phyloP scores from a whole-genome alignment of 1,140 invertebrate genomes.

The Prorops nasuta region DNA sequence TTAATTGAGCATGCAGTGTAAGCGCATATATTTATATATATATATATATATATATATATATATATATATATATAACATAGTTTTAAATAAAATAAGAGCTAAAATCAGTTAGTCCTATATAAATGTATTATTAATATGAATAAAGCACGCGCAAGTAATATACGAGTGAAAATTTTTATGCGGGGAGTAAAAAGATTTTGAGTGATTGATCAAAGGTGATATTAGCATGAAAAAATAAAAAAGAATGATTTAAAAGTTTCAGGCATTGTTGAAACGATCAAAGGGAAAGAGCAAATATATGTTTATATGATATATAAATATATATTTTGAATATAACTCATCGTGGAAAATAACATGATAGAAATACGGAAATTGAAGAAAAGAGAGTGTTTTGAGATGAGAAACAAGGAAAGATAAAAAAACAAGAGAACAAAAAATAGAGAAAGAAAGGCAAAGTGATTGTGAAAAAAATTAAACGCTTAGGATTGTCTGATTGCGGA shows the following conservation, averaged over 20 bases:
- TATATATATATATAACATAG: no score
- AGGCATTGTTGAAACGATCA: conserved; percentile 57
- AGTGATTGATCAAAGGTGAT: conserved; percentile 27
- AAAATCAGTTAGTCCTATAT: background rate
- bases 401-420: background rate
- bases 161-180: conserved; percentile 28
- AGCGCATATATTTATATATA: no score
- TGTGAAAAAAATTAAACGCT: conserved; percentile 53
- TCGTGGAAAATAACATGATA: background rate
- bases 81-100: background rate
- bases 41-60: no score
- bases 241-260: conserved; percentile 27
- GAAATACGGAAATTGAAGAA: background rate
- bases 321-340: background rate
- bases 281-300: conserved; percentile 45
- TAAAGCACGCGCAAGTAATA: conserved; percentile 25
- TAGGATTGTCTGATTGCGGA: conserved; percentile 58
- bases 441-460: conserved; percentile 24
- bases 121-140: conserved; percentile 17
- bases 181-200: conserved; percentile 21
- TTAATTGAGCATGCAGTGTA: no score
- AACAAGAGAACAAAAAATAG: conserved; percentile 5
- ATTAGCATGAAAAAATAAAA: conserved; percentile 11
- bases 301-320: no score
- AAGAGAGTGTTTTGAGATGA: conserved; percentile 8